Evolutionary conservation across 2,113 vertebrate species (phyloP), one percentile per base, ranked within the genome.

Genomic region (Pipra filicauda): DNA sequence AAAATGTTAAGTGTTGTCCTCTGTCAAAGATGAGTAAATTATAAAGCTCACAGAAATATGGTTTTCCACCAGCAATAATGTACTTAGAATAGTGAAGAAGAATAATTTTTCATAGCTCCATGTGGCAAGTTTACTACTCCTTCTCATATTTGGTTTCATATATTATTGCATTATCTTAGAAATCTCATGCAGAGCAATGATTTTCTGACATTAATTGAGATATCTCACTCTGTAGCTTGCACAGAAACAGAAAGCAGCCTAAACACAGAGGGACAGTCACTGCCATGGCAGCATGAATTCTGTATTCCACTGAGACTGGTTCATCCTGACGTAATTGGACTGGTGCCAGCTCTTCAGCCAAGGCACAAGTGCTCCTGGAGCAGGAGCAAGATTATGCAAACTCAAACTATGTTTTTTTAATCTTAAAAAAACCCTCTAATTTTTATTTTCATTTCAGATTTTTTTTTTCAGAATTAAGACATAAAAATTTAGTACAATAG

Each of bases 301-400:
- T 78, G 3, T 30, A 14, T 66, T 72, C 23, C 49, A 35, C 1
- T 27, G 52, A 49, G 37, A 28, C 7, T 17, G 41, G 26, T 28
- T 64, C 49, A 52, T 2, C 7, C 18, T 9, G 44, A 4, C 2
- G 4, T 37, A 61, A n/a, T 15, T 23, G 30, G 39, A 9, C 65
- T 58, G 24, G 11, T 66, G 37, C 7, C 26, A 93, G 27, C 16
- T 55, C 8, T 24, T 74, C 41, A 77, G 57, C 21, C 24, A 71
- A 58, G 59, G 17, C 27, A 67, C n/a, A 84, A 21, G 10, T 61
- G 48, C 21, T 86, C 8, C 33, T 39, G 49, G 6, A 81, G 35
- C 12, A 8, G 0, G 0, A 75, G 33, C 1, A 1, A 41, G 12
- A 62, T 9, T 37, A 28, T 10, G 12, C 18, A 75, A 69, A 33